Conservation (phyloP, 1,140 invertebrate species). For the Pseudachorutes palmiensis region DNA sequence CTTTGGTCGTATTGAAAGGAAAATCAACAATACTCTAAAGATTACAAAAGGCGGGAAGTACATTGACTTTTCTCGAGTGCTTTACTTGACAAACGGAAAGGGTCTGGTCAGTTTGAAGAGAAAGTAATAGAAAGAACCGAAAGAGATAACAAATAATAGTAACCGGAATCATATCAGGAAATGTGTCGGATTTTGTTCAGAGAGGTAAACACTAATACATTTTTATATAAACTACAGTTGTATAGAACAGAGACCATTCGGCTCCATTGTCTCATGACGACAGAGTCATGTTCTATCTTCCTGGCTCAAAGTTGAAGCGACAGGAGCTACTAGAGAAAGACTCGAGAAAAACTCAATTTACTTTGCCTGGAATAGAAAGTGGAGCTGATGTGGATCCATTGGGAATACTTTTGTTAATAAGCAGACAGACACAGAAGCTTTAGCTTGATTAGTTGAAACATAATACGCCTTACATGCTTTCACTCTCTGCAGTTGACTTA, state of each 20-base stretch:
- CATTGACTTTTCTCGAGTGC: too few relatives aligned
- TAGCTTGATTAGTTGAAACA: too few relatives aligned
- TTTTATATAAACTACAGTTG: too few relatives aligned
- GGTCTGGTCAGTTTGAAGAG: too few relatives aligned
- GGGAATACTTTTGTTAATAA: not conserved
- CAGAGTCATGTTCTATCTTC: not conserved
- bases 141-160: slow-evolving; percentile 3
- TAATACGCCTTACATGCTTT: too few relatives aligned
- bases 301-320: not conserved
- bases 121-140: not conserved
- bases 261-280: not conserved
- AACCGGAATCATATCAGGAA: not conserved
- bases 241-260: not conserved
- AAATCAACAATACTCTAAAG: too few relatives aligned
- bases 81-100: too few relatives aligned
- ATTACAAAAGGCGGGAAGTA: too few relatives aligned
- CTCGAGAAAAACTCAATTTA: not conserved
- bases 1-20: too few relatives aligned
- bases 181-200: not conserved
- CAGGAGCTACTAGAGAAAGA: not conserved
- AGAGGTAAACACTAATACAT: not conserved
- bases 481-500: too few relatives aligned
- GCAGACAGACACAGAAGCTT: too few relatives aligned
- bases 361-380: not conserved
- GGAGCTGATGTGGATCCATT: not conserved